These are phyloP conservation scores for Dicyrtomina minuta DNA, from an alignment of 2,888 invertebrate species.

Conservation along the genomic window DNA sequence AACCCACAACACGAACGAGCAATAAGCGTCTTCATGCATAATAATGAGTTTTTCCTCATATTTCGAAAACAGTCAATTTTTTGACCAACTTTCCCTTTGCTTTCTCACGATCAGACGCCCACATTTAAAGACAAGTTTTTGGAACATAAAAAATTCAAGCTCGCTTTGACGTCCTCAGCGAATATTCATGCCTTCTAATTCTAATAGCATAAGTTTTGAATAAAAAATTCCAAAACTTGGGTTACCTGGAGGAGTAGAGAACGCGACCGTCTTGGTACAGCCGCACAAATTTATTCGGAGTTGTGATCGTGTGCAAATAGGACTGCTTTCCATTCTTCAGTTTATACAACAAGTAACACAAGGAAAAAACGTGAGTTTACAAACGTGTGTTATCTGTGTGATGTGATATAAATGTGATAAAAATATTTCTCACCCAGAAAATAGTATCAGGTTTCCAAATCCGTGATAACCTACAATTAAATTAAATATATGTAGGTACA, in stretches of 20 bases:
- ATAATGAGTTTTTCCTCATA: not conserved
- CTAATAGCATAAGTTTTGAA: no score
- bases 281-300: constrained; percentile 80
- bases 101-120: no score
- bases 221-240: not conserved
- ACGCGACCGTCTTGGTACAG: constrained; percentile 73
- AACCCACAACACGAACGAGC: constrained; percentile 1
- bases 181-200: no score
- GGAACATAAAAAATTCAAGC: no score
- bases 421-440: constrained; percentile 59
- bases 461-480: constrained; percentile 32
- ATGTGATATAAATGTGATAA: no score
- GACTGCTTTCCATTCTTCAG: constrained; percentile 67
- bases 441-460: constrained; percentile 88
- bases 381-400: no score
- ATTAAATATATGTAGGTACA: no score
- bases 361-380: no score
- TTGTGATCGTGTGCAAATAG: constrained; percentile 79
- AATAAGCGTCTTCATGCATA: not conserved
- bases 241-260: constrained; percentile 59
- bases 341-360: not conserved
- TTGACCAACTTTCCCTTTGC: not conserved
- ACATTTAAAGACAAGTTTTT: no score
- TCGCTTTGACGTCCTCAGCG: no score
- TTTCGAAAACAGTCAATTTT: constrained; percentile 7